phyloP scores from a whole-genome alignment of 2,113 vertebrate genomes.

The Solenodon paradoxus region DNA sequence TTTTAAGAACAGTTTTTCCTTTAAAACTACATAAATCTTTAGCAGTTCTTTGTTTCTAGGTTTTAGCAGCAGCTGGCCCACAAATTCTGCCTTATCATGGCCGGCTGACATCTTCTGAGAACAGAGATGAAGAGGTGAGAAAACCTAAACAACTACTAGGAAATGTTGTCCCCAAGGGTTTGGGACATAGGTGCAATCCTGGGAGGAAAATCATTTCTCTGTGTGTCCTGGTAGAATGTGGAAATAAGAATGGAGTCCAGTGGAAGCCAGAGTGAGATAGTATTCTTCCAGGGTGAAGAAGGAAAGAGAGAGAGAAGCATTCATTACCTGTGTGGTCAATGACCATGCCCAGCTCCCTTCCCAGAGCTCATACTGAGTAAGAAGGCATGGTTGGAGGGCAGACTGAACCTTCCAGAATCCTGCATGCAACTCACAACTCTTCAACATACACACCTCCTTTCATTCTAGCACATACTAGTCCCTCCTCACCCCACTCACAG shows the following conservation, averaged over 20 bases:
- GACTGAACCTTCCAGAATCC: neutral
- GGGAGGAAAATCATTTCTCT: neutral
- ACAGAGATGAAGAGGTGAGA: conserved; percentile 8
- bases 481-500: neutral
- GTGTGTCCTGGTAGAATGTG: accelerated
- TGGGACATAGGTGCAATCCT: neutral
- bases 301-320: neutral
- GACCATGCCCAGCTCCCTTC: neutral
- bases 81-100: neutral
- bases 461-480: neutral
- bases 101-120: conserved; percentile 46
- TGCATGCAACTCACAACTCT: accelerated
- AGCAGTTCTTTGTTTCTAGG: conserved; percentile 38
- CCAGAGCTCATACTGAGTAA: neutral
- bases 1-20: conserved; percentile 31
- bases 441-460: neutral
- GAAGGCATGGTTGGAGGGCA: accelerated
- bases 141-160: neutral
- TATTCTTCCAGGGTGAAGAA: neutral
- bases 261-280: neutral
- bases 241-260: neutral
- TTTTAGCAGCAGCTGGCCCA: conserved; percentile 13
- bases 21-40: conserved; percentile 52
- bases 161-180: neutral
- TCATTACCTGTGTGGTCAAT: neutral